Percentiles rank a stretch among this genome's conserved stretches.
Evolutionary conservation across 2,888 invertebrate species (phyloP).

Genomic region (Matsumyia berberina): DNA sequence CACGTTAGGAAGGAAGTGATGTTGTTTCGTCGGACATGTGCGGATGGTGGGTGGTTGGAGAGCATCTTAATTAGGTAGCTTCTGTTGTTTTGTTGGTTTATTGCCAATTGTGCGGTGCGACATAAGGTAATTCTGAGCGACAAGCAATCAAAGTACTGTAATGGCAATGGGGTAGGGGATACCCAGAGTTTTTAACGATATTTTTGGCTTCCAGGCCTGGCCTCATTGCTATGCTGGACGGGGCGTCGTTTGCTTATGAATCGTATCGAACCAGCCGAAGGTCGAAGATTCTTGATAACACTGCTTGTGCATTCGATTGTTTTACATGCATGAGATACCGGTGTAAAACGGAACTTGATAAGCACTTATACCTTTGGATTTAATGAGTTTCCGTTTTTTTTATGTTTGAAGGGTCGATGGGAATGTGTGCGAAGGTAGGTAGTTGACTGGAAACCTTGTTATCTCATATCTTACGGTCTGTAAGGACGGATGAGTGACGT

Average conservation of each 20-base stretch:
- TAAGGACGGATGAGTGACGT: constrained; percentile 3
- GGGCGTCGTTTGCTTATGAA: constrained; percentile 31
- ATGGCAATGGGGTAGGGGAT: constrained; percentile 35
- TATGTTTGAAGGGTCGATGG: constrained; percentile 18
- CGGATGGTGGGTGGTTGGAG: constrained; percentile 36
- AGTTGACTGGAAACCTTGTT: constrained; percentile 43
- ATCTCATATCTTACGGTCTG: constrained; percentile 29
- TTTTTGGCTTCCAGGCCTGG: constrained; percentile 50
- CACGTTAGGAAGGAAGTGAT: constrained; percentile 70
- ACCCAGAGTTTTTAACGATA: neutral
- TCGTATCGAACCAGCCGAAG: constrained; percentile 36
- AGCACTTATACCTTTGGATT: constrained; percentile 36
- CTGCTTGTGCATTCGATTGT: constrained; percentile 26
- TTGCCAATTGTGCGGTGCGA: constrained; percentile 58
- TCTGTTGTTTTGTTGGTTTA: constrained; percentile 53
- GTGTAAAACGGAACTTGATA: constrained; percentile 65
- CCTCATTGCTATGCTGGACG: constrained; percentile 56
- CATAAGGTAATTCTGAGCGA: constrained; percentile 53
- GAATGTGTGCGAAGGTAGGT: neutral
- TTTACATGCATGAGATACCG: constrained; percentile 45
- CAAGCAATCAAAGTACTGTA: constrained; percentile 57
- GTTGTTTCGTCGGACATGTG: constrained; percentile 49
- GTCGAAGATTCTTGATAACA: constrained; percentile 67
- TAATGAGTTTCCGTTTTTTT: constrained; percentile 49
- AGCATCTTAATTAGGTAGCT: constrained; percentile 73